Base-by-base conservation (phyloP, 2,113 vertebrate species). In the Dendropsophus ebraccatus region DNA sequence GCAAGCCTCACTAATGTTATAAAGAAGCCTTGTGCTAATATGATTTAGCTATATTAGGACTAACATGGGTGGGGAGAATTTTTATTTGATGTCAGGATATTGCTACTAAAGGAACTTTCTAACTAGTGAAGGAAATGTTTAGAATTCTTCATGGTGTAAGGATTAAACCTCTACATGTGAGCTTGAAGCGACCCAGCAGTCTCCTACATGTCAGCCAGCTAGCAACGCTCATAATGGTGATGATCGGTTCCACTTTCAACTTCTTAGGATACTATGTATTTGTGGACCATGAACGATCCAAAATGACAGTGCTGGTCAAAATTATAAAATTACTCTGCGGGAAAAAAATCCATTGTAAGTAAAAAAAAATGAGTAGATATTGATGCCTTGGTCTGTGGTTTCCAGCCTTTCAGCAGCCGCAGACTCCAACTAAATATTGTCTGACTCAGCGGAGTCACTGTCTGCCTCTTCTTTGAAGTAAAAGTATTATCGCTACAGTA, bases 341-440 rank as follows among this genome's bases (percentile, higher is more conserved):
- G n/a, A 45, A n/a, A 78, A 77, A 85, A 69, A 45, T 69, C 65
- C 11, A 52, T 41, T 69, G n/a, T 52, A 49, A 78, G 58, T 85
- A 85, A 79, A 69, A 85, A 79, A 69, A 65, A 69, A 30, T 23
- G 35, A 85, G 74, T 78, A 54, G 73, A 69, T 49, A 28, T 78
- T 78, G 83, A 78, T 85, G 60, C 58, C 77, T 85, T 54, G 47
- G 83, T 76, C 60, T 85, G 83, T 78, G 83, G 83, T 52, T 85
- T 83, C 21, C 60, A 85, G 76, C 41, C 75, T 52, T 65, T 67
- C 28, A 41, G 67, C 74, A 85, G 74, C 72, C 58, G 60, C 83
- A 85, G 83, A 85, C 83, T 78, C 54, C 83, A 62, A 25, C 25
- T 30, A 76, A 76, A 76, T 84, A 84, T 84, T 12, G 73, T 67